phyloP scores from a whole-genome alignment of 2,113 vertebrate genomes.

The Bucco capensis region DNA sequence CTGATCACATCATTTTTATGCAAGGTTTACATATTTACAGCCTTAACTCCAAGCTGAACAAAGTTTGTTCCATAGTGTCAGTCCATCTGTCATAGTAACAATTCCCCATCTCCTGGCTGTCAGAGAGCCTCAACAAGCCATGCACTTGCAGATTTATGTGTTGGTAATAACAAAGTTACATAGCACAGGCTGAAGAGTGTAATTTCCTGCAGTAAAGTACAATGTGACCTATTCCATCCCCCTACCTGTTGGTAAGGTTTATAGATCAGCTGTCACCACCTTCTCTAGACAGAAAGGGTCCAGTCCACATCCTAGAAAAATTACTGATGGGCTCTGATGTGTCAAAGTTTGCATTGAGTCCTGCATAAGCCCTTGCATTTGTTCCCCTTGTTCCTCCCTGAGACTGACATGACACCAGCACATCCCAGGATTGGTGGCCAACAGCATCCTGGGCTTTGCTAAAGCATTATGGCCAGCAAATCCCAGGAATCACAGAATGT shows the following conservation, averaged over 20 bases:
- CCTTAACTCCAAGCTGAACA: not conserved
- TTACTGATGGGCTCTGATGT: not conserved
- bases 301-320: not conserved
- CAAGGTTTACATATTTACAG: conserved; percentile 22
- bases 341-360: not conserved
- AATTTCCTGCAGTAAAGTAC: conserved; percentile 2
- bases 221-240: not conserved
- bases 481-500: too few relatives aligned
- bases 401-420: not conserved
- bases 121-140: not conserved
- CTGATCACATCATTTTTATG: not conserved
- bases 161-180: not conserved
- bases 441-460: not conserved
- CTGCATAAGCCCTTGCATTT: not conserved
- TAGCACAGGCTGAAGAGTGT: not conserved
- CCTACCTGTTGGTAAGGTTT: not conserved
- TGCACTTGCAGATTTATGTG: conserved; percentile 35
- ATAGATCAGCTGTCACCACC: not conserved
- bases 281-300: not conserved
- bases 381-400: not conserved
- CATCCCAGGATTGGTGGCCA: not conserved
- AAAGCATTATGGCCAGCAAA: not conserved
- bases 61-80: conserved; percentile 37
- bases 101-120: not conserved
- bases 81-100: conserved; percentile 44